These are phyloP conservation scores for Danio tinwini DNA, from an alignment of 2,797 vertebrate species.

Conservation along the genomic window DNA sequence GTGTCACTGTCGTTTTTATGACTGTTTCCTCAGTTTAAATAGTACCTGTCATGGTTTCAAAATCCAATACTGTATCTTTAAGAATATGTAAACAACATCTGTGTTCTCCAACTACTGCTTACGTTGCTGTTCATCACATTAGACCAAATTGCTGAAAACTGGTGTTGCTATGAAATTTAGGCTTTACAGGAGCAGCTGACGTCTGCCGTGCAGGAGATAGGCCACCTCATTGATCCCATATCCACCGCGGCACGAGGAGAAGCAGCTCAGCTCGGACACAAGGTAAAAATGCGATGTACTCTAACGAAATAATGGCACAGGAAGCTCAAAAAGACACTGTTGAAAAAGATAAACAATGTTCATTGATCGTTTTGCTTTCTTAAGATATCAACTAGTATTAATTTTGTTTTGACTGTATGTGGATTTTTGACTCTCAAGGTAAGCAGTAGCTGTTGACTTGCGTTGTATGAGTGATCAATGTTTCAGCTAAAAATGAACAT, in stretches of 20 bases:
- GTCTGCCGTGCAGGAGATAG: slow-evolving; percentile 96
- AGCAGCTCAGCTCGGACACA: slow-evolving; percentile 96
- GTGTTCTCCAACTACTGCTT: background rate
- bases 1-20: background rate
- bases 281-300: slow-evolving; percentile 76
- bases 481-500: no score
- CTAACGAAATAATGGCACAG: no score
- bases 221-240: slow-evolving; percentile 95
- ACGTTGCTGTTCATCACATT: background rate
- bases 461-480: no score
- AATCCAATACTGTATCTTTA: background rate
- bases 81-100: background rate
- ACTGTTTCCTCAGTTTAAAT: no score
- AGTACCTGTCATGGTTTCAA: no score
- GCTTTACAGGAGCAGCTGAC: slow-evolving; percentile 97
- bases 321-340: no score
- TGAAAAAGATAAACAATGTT: no score
- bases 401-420: no score
- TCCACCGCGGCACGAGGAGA: slow-evolving; percentile 92
- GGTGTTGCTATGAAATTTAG: slow-evolving; percentile 69
- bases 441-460: no score
- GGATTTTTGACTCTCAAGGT: no score
- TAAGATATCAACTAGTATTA: no score
- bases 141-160: background rate
- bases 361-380: no score